Evolutionary conservation across 2,888 invertebrate species (phyloP).

Genomic region (Andricus curvator): DNA sequence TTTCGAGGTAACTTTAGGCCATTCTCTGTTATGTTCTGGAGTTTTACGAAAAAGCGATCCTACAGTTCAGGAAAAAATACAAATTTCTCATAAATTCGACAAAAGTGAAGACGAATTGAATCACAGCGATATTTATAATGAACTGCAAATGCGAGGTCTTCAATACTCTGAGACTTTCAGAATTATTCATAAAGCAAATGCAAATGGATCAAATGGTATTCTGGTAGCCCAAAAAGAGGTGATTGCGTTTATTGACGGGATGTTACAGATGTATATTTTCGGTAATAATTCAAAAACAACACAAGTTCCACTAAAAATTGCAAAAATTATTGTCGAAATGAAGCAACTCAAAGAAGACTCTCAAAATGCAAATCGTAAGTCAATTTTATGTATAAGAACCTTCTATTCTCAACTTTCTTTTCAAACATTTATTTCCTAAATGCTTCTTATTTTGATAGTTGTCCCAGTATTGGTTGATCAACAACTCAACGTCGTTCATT

Average conservation of each 20-base stretch:
- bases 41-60: constrained; percentile 82
- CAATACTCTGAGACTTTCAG: constrained; percentile 79
- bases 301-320: too few species aligned
- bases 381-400: too few species aligned
- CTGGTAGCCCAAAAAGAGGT: constrained; percentile 82
- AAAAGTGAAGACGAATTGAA: constrained; percentile 38
- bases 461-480: constrained; percentile 43
- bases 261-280: constrained; percentile 83
- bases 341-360: constrained; percentile 63
- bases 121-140: constrained; percentile 75
- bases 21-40: constrained; percentile 85
- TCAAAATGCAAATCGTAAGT: neutral
- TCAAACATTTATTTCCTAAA: too few species aligned
- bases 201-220: constrained; percentile 73
- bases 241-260: constrained; percentile 84
- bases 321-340: constrained; percentile 78
- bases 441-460: constrained; percentile 10
- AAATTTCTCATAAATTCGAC: neutral
- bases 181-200: constrained; percentile 79
- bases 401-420: too few species aligned
- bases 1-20: constrained; percentile 83
- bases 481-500: constrained; percentile 10
- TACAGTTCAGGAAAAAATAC: constrained; percentile 53
- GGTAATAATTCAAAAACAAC: constrained; percentile 74
- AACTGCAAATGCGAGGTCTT: constrained; percentile 80